Conservation (phyloP, 2,113 vertebrate genomes). For the Furnarius figulus region DNA sequence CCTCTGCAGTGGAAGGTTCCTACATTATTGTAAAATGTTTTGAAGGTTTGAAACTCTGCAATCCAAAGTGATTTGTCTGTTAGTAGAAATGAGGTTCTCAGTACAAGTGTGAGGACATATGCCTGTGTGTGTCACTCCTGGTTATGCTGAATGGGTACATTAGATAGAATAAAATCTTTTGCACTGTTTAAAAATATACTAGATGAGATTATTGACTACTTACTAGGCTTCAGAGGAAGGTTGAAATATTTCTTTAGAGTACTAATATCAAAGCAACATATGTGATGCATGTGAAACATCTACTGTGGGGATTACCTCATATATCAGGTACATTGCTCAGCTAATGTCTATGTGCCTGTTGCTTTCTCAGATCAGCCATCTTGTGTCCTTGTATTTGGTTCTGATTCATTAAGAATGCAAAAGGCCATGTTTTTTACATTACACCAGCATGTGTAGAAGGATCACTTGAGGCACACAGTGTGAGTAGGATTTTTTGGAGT, state of each 20-base stretch:
- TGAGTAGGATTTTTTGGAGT: background rate
- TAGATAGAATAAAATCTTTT: background rate
- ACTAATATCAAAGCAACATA: background rate
- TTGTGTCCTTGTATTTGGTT: background rate
- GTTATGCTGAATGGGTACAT: background rate
- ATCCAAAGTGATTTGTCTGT: background rate
- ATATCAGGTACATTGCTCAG: background rate
- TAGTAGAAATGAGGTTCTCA: background rate
- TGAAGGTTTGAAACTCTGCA: background rate
- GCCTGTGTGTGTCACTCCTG: background rate
- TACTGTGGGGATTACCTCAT: background rate
- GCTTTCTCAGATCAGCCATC: background rate
- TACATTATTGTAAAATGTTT: background rate
- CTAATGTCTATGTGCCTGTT: background rate
- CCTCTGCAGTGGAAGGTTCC: background rate
- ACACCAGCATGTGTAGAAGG: background rate
- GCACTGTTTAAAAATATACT: background rate
- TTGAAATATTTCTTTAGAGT: background rate
- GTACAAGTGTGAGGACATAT: background rate
- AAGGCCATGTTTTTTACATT: conserved; percentile 14
- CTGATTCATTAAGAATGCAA: conserved; percentile 14
- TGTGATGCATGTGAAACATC: background rate
- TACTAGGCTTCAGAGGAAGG: background rate
- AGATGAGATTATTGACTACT: background rate
- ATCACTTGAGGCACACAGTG: background rate